phyloP scores from a whole-genome alignment of 2,888 invertebrate genomes.

The Gasteruption jaculator region DNA sequence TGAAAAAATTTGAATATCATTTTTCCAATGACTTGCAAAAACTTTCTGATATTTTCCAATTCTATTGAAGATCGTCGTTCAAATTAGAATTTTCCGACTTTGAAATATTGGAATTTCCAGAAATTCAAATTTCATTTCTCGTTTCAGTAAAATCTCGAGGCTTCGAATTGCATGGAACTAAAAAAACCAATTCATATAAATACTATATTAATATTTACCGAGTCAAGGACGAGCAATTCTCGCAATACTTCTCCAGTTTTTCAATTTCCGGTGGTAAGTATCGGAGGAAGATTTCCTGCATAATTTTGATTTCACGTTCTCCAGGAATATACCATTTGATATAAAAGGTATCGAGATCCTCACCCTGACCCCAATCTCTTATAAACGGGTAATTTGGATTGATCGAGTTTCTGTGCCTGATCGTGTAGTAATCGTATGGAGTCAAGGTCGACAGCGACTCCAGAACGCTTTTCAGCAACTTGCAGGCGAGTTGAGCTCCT shows the following conservation, averaged over 20 bases:
- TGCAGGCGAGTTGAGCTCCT: conserved; percentile 59
- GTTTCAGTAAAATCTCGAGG: too few relatives aligned
- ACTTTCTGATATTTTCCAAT: too few relatives aligned
- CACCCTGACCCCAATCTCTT: conserved; percentile 76
- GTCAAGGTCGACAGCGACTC: conserved; percentile 60
- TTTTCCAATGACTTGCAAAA: too few relatives aligned
- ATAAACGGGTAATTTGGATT: conserved; percentile 58
- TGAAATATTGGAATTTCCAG: too few relatives aligned
- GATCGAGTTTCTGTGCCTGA: conserved; percentile 61
- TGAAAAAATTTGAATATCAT: too few relatives aligned
- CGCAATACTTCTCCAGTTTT: conserved; percentile 58
- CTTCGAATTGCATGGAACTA: too few relatives aligned
- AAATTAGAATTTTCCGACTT: too few relatives aligned
- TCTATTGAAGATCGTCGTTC: too few relatives aligned
- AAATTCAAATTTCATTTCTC: too few relatives aligned
- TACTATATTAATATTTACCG: conserved; percentile 32
- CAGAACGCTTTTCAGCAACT: conserved; percentile 60
- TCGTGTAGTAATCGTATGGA: conserved; percentile 52
- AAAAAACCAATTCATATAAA: too few relatives aligned
- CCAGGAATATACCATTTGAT: conserved; percentile 77
- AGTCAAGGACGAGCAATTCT: conserved; percentile 53
- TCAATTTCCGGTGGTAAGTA: conserved; percentile 65
- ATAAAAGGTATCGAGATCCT: conserved; percentile 61
- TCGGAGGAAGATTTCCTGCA: conserved; percentile 62
- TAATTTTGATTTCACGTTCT: conserved; percentile 63